Conservation (phyloP, 2,797 vertebrate species). For the Diplodus puntazzo region DNA sequence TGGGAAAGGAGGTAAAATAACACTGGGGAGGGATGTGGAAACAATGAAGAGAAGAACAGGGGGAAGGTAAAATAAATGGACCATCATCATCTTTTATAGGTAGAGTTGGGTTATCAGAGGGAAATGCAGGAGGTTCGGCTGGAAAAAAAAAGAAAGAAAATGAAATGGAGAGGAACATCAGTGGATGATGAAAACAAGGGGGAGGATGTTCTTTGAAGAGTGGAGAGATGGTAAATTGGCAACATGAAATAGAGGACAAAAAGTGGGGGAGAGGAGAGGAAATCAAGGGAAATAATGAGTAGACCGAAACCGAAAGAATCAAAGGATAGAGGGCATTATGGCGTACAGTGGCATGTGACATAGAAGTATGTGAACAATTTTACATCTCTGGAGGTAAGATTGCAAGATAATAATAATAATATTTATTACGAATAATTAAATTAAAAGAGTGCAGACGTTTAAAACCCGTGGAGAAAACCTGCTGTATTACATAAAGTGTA, state of each 20-base stretch:
- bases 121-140: conserved; percentile 14
- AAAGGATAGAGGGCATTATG: background rate
- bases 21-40: background rate
- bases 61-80: conserved; percentile 17
- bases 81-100: conserved; percentile 10
- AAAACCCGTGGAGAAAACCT: background rate
- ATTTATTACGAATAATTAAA: background rate
- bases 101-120: conserved; percentile 4
- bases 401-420: background rate
- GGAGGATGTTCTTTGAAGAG: conserved; percentile 38
- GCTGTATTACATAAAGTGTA: background rate
- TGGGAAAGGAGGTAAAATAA: background rate
- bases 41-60: background rate
- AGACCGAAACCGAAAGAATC: background rate
- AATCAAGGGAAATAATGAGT: background rate
- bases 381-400: background rate
- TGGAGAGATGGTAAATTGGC: conserved; percentile 22
- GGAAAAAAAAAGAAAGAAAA: conserved; percentile 34
- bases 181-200: conserved; percentile 13
- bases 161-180: conserved; percentile 21
- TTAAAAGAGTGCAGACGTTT: background rate
- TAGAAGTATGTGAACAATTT: background rate
- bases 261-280: conserved; percentile 1
- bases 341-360: too few species aligned
- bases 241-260: background rate